Evolutionary conservation across 2,113 vertebrate genomes (phyloP).

Genomic region (Helogale parvula): DNA sequence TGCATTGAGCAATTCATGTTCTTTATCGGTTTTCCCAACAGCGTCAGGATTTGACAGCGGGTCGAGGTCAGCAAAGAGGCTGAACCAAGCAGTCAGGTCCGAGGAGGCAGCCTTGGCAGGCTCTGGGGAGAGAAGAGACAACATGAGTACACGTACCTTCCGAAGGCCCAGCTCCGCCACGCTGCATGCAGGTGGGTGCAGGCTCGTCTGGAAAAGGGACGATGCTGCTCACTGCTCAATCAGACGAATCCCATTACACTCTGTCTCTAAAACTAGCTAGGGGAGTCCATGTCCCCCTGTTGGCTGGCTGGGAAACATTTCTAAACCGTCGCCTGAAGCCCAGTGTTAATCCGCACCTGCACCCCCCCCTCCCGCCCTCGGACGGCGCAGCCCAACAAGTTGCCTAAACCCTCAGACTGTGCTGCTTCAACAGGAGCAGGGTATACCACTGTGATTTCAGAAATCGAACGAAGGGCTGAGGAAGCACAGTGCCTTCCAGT

Average conservation of each 20-base stretch:
- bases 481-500: neutral
- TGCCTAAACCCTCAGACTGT: neutral
- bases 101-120: constrained; percentile 87
- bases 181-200: neutral
- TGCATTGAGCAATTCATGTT: constrained; percentile 95
- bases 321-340: neutral
- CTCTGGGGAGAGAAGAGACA: constrained; percentile 84
- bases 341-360: neutral
- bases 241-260: neutral
- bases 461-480: neutral
- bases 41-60: constrained; percentile 97
- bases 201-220: neutral
- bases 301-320: neutral
- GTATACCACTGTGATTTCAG: constrained; percentile 12
- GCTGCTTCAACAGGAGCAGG: neutral
- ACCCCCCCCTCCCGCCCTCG: neutral
- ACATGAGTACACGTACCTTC: neutral
- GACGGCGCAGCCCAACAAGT: neutral
- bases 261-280: neutral
- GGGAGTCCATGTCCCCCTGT: neutral
- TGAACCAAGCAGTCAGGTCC: constrained; percentile 96
- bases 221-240: neutral
- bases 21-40: constrained; percentile 92
- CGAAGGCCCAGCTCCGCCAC: neutral
- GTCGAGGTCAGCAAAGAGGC: constrained; percentile 97